Evolutionary conservation across 2,113 vertebrate species (phyloP).

Genomic region (Clarias gariepinus): DNA sequence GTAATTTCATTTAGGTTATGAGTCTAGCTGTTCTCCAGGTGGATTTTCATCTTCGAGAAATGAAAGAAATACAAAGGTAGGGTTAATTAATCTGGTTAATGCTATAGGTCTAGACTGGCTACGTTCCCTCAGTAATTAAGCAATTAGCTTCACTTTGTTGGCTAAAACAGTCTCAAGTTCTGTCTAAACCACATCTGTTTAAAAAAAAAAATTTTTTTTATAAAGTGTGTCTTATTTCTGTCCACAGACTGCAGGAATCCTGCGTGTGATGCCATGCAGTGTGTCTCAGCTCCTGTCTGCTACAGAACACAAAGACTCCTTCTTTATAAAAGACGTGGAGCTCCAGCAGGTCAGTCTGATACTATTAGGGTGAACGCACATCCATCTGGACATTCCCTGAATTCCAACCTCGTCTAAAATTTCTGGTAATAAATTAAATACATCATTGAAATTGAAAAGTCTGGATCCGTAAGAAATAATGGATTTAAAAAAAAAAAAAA

Average conservation of each 20-base stretch:
- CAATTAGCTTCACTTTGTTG: not conserved
- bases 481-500: too few species aligned
- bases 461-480: too few species aligned
- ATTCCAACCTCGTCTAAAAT: not conserved
- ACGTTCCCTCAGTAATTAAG: not conserved
- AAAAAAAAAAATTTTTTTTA: too few species aligned
- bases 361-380: not conserved
- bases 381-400: not conserved
- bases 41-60: not conserved
- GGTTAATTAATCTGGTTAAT: not conserved
- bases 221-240: not conserved
- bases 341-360: slow-evolving; percentile 76
- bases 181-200: not conserved
- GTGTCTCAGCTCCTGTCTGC: slow-evolving; percentile 85
- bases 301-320: slow-evolving; percentile 66
- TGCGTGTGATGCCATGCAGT: slow-evolving; percentile 73
- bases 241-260: not conserved
- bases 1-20: not conserved
- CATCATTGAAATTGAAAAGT: not conserved
- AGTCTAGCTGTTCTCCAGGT: not conserved
- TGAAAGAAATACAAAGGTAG: slow-evolving; percentile 42
- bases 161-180: not conserved
- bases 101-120: not conserved
- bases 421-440: not conserved
- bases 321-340: slow-evolving; percentile 73